A percentile compares a stretch with the other conserved stretches of the same genome.
Evolutionary conservation across 2,888 invertebrate genomes (phyloP).

Genomic region (Pasiphila rectangulata): DNA sequence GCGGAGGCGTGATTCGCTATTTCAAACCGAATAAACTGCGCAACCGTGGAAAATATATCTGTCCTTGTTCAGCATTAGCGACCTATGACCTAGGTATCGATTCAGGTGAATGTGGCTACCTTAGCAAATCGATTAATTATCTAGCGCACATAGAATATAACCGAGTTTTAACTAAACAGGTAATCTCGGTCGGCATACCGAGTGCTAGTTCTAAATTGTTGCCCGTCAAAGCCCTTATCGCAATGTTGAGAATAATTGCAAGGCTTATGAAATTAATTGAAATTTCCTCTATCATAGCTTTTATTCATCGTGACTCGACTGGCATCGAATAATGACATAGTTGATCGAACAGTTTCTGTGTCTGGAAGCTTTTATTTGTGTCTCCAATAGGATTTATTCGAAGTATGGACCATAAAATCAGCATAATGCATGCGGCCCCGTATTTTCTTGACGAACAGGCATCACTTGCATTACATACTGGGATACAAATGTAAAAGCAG

Average conservation of each 20-base stretch:
- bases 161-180: slow-evolving; percentile 53
- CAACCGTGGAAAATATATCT: slow-evolving; percentile 59
- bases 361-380: background rate
- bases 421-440: no score
- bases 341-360: background rate
- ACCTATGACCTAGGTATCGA: slow-evolving; percentile 77
- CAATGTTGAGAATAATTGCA: slow-evolving; percentile 21
- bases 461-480: no score
- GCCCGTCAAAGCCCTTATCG: slow-evolving; percentile 26
- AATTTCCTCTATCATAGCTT: slow-evolving; percentile 13
- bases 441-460: no score
- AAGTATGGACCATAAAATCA: no score
- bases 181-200: slow-evolving; percentile 43
- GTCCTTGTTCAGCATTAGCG: slow-evolving; percentile 67
- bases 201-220: slow-evolving; percentile 33
- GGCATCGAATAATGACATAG: background rate
- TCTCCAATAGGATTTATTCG: no score
- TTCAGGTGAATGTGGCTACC: slow-evolving; percentile 69
- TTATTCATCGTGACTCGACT: slow-evolving; percentile 9
- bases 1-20: slow-evolving; percentile 76
- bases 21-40: slow-evolving; percentile 63
- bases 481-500: no score
- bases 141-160: slow-evolving; percentile 32
- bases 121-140: slow-evolving; percentile 66
- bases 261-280: slow-evolving; percentile 17